These are phyloP conservation scores for Drosophila diplacantha DNA, from an alignment of 2,888 invertebrate genomes.

Conservation along the genomic window DNA sequence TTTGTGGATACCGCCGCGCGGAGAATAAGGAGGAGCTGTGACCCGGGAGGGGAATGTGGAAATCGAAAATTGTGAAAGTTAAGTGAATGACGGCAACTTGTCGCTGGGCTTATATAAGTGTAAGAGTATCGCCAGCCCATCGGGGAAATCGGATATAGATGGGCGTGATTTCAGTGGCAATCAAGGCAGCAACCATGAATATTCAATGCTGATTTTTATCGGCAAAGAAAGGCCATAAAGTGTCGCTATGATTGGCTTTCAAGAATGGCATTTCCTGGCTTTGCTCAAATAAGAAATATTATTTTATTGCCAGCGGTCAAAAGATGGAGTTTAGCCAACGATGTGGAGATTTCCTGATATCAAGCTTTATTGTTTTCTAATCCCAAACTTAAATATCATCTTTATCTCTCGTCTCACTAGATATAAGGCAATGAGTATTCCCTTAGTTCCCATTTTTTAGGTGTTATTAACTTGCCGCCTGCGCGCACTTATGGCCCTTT, in stretches of 20 bases:
- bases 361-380: background rate
- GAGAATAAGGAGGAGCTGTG: slow-evolving; percentile 19
- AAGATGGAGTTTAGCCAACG: background rate
- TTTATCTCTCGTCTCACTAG: background rate
- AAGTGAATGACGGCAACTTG: slow-evolving; percentile 29
- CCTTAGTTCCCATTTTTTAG: background rate
- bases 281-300: background rate
- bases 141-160: slow-evolving; percentile 14
- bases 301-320: background rate
- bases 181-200: slow-evolving; percentile 18
- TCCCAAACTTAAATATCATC: background rate
- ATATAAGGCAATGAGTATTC: too few relatives aligned
- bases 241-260: background rate
- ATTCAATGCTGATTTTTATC: slow-evolving; percentile 15
- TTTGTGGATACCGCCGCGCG: background rate
- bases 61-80: slow-evolving; percentile 37
- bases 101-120: slow-evolving; percentile 21
- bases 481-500: background rate
- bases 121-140: slow-evolving; percentile 2
- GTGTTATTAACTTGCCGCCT: slow-evolving; percentile 7
- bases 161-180: slow-evolving; percentile 18
- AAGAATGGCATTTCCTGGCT: background rate
- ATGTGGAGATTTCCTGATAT: background rate
- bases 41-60: slow-evolving; percentile 15
- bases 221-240: background rate